phyloP scores from a whole-genome alignment of 2,113 vertebrate species.

The Cyanistes caeruleus region DNA sequence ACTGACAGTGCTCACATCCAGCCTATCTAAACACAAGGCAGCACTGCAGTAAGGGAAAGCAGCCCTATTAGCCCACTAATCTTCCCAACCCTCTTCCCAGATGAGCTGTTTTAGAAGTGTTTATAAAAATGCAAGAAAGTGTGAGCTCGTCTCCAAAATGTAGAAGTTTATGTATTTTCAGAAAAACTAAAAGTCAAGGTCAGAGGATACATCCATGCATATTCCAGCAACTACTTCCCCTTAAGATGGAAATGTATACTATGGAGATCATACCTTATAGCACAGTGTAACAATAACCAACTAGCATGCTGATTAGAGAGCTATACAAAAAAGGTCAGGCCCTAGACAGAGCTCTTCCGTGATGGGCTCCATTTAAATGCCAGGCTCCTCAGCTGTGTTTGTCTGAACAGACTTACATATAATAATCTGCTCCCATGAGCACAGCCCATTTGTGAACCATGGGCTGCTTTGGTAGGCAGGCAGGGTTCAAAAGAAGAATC shows the following conservation, averaged over 20 bases:
- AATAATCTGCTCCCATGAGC: conserved; percentile 58
- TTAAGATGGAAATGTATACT: conserved; percentile 29
- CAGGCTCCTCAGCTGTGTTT: conserved; percentile 44
- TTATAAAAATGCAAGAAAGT: neutral
- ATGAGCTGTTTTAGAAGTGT: neutral
- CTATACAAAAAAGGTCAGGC: conserved; percentile 50
- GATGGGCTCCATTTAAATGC: conserved; percentile 54
- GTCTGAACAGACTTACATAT: conserved; percentile 18
- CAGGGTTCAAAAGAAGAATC: conserved; percentile 44
- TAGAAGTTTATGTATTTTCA: conserved; percentile 9
- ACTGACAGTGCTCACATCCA: fast-evolving
- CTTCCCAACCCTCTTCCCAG: neutral
- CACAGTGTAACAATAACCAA: conserved; percentile 42
- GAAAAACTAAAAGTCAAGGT: neutral
- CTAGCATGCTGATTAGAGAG: conserved; percentile 54
- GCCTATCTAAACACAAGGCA: neutral
- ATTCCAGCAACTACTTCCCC: neutral
- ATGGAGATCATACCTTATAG: conserved; percentile 34
- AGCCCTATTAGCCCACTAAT: neutral
- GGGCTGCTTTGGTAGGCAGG: conserved; percentile 27
- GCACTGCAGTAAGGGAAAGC: neutral
- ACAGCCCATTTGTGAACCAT: conserved; percentile 29
- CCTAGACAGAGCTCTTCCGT: neutral
- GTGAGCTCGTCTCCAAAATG: neutral
- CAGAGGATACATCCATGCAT: neutral